phyloP scores from a whole-genome alignment of 2,888 invertebrate species.

The Aphrophora alni region DNA sequence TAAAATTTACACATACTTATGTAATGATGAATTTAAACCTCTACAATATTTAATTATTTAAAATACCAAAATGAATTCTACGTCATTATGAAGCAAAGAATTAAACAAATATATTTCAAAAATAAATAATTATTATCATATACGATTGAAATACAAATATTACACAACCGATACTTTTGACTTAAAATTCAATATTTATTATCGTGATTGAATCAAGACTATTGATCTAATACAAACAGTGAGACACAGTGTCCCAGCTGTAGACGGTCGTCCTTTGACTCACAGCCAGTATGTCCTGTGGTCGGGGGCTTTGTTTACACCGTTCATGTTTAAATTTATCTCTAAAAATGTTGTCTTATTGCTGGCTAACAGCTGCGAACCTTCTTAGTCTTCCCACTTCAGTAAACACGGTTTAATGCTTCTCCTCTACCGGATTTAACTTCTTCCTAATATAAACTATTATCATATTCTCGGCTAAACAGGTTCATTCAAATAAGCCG shows the following conservation, averaged over 20 bases:
- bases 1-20: too few species aligned
- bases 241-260: neutral
- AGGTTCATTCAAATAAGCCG: neutral
- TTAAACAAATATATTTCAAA: too few species aligned
- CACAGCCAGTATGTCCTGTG: neutral
- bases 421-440: neutral
- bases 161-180: too few species aligned
- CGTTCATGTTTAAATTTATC: slow-evolving; percentile 24
- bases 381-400: slow-evolving; percentile 18
- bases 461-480: neutral
- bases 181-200: too few species aligned
- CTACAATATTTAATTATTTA: too few species aligned
- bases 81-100: too few species aligned
- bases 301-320: neutral
- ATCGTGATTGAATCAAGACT: too few species aligned
- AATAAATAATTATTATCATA: too few species aligned
- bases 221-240: too few species aligned
- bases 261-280: neutral
- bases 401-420: slow-evolving; percentile 32
- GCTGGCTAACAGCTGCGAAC: slow-evolving; percentile 29
- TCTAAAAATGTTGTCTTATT: slow-evolving; percentile 33
- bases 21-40: too few species aligned
- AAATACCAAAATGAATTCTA: too few species aligned
- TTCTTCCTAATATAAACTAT: neutral
- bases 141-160: too few species aligned